Evolutionary conservation across 2,797 vertebrate genomes (phyloP).

Genomic region (Botia almorhae): DNA sequence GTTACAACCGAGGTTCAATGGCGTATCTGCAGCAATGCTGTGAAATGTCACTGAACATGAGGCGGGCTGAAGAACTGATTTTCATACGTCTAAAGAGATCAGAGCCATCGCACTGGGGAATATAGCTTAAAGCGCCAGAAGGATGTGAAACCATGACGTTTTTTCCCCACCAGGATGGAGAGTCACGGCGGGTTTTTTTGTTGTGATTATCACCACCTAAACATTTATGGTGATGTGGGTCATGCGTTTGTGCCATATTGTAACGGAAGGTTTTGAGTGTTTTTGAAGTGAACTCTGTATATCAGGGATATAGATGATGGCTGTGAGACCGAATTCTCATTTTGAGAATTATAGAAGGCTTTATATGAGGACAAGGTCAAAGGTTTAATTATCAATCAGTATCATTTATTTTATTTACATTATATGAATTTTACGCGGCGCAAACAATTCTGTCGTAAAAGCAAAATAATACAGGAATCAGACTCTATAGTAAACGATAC

Average conservation of each 20-base stretch:
- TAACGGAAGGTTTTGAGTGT: neutral
- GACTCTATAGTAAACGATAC: neutral
- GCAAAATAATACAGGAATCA: neutral
- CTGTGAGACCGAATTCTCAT: conserved; percentile 5
- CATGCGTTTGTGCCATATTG: neutral
- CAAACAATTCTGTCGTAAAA: neutral
- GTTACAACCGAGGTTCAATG: conserved; percentile 47
- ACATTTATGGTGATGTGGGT: conserved; percentile 24
- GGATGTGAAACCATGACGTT: conserved; percentile 5
- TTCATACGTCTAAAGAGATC: conserved; percentile 71
- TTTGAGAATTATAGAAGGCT: neutral
- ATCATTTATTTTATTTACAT: neutral
- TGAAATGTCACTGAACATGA: conserved; percentile 76
- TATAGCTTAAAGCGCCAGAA: conserved; percentile 32
- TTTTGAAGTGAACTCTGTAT: neutral
- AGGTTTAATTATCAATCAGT: neutral
- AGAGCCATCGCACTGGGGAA: conserved; percentile 64
- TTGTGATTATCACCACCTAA: conserved; percentile 20
- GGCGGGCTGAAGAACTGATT: conserved; percentile 63
- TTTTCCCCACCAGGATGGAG: neutral
- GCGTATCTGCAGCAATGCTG: conserved; percentile 61
- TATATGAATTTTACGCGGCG: too few species aligned
- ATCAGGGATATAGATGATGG: neutral
- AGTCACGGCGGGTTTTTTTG: conserved; percentile 20
- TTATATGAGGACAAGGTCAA: neutral